phyloP scores from a whole-genome alignment of 2,113 vertebrate species.

The Macquaria ambigua region DNA sequence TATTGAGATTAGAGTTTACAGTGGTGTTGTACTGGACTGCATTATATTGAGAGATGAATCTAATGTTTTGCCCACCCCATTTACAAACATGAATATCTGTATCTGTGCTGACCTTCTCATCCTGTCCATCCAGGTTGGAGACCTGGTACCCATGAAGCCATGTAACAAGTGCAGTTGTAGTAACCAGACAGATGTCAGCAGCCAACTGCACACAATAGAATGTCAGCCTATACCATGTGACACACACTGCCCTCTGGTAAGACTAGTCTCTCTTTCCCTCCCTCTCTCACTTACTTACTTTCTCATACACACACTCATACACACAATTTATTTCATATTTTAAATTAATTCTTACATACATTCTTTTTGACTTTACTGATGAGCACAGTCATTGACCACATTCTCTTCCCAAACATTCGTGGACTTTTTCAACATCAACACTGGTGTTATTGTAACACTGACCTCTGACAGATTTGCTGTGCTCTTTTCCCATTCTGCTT shows the following conservation, averaged over 20 bases:
- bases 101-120: background rate
- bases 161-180: conserved; percentile 85
- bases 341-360: background rate
- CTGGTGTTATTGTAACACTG: too few relatives aligned
- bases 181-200: conserved; percentile 39
- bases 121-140: conserved; percentile 73
- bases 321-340: too few relatives aligned
- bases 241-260: conserved; percentile 78
- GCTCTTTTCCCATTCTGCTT: background rate
- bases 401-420: background rate
- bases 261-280: background rate
- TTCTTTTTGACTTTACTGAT: background rate
- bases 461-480: background rate
- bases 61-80: background rate
- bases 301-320: background rate
- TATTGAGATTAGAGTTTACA: background rate
- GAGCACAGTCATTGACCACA: background rate
- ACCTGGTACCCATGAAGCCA: conserved; percentile 36
- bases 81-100: background rate
- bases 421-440: background rate
- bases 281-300: background rate
- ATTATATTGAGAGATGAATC: background rate
- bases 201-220: conserved; percentile 7
- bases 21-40: background rate
- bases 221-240: conserved; percentile 83